A percentile compares a stretch with the other conserved stretches of the same genome.
phyloP scores from a whole-genome alignment of 2,797 vertebrate genomes.

The Tarsius wallacei region DNA sequence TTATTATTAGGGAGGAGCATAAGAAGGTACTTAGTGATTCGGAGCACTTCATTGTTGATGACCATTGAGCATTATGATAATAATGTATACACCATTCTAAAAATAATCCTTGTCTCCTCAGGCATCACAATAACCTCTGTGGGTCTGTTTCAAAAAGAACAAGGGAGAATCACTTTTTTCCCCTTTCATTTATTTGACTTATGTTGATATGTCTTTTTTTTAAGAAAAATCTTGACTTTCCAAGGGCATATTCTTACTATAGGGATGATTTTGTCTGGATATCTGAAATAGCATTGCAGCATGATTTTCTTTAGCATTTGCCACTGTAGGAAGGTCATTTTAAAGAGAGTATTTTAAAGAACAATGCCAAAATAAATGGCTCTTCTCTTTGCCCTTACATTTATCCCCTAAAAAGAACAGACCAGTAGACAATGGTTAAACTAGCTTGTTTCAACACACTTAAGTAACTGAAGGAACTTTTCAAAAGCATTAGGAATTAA shows the following conservation, averaged over 20 bases:
- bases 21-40: neutral
- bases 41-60: neutral
- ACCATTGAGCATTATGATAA: neutral
- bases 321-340: neutral
- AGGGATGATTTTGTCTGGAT: neutral
- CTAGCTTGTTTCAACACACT: neutral
- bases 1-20: neutral
- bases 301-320: neutral
- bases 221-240: conserved; percentile 23
- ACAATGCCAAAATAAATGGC: neutral
- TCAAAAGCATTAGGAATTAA: neutral
- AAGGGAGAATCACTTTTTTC: neutral
- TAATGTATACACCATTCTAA: neutral
- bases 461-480: neutral
- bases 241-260: neutral
- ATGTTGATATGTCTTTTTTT: conserved; percentile 6
- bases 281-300: conserved; percentile 56
- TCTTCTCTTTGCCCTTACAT: neutral
- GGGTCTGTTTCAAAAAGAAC: neutral
- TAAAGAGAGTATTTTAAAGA: conserved; percentile 4
- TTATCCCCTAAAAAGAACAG: neutral
- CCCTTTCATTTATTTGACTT: conserved; percentile 36
- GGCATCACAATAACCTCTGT: neutral
- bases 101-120: neutral
- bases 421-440: neutral